Percentiles rank a stretch among this genome's conserved stretches.
These are phyloP conservation scores for Mastomys coucha DNA, from an alignment of 2,113 vertebrate species.

Conservation along the genomic window DNA sequence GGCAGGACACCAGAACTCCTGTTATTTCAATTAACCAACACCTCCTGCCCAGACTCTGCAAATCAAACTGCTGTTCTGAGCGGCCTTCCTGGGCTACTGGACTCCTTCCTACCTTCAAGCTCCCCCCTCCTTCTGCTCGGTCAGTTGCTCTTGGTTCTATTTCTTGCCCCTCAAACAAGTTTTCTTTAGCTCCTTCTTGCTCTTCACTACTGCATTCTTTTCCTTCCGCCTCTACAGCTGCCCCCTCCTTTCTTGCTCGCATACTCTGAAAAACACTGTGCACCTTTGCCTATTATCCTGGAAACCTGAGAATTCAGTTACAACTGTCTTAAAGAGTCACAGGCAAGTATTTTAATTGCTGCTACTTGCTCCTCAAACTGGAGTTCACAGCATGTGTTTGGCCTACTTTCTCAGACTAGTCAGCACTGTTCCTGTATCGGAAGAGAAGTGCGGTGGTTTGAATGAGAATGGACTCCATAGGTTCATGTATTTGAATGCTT, in stretches of 20 bases:
- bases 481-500: background rate
- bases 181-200: background rate
- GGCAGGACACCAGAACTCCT: background rate
- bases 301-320: background rate
- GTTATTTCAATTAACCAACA: conserved; percentile 24
- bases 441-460: background rate
- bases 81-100: background rate
- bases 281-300: background rate
- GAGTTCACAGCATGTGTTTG: background rate
- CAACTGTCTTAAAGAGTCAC: background rate
- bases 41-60: conserved; percentile 48
- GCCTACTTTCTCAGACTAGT: background rate
- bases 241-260: background rate
- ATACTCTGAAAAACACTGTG: background rate
- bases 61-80: background rate
- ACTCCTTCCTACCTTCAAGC: background rate
- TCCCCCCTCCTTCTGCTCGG: background rate
- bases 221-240: background rate
- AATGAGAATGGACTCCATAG: no score
- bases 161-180: background rate
- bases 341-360: background rate
- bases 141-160: background rate
- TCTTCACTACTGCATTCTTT: background rate
- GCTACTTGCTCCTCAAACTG: background rate
- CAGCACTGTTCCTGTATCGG: no score